Evolutionary conservation across 2,888 invertebrate genomes (phyloP).

Genomic region (Eugnorisma glareosa): DNA sequence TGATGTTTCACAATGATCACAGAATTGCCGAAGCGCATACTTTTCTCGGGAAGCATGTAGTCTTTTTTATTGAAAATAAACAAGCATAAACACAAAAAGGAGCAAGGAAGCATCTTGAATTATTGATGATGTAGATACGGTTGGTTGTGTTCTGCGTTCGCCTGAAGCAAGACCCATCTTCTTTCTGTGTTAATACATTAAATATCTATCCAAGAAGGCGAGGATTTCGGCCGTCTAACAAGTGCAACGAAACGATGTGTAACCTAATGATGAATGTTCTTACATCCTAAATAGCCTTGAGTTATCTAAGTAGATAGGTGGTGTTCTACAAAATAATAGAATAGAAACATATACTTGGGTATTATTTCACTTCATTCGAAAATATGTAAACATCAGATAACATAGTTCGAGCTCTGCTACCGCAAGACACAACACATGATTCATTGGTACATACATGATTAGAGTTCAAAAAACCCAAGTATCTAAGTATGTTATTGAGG

Average conservation of each 20-base stretch:
- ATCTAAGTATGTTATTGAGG: neutral
- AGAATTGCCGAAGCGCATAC: neutral
- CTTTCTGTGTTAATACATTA: neutral
- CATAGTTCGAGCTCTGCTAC: neutral
- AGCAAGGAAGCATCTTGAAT: neutral
- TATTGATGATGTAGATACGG: neutral
- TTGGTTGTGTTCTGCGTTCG: neutral
- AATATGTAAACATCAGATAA: constrained; percentile 34
- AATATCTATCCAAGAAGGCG: neutral
- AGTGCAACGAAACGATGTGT: neutral
- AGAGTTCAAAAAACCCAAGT: constrained; percentile 11
- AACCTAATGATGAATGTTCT: neutral
- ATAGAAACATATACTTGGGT: neutral
- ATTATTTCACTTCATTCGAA: neutral
- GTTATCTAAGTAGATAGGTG: neutral
- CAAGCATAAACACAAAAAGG: neutral
- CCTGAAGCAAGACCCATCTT: neutral
- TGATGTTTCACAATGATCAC: neutral
- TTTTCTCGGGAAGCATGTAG: neutral
- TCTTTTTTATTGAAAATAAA: neutral
- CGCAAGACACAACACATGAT: constrained; percentile 17
- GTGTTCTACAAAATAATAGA: neutral
- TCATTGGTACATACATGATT: neutral
- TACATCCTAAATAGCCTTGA: neutral
- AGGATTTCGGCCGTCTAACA: neutral